Base-by-base conservation (phyloP, 23 tunicate species). In the Trididemnum miniatum region DNA sequence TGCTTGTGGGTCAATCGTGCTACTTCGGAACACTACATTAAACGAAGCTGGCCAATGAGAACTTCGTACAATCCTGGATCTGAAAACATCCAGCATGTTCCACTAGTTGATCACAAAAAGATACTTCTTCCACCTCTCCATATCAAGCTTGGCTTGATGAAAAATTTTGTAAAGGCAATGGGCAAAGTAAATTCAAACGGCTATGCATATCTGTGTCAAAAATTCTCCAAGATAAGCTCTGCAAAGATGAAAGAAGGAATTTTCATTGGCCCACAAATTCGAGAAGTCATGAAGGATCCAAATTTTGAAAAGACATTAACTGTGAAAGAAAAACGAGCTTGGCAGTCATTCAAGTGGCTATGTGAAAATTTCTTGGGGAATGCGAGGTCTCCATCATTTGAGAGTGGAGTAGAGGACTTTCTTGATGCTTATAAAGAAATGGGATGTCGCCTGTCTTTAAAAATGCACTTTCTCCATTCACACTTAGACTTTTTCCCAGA, bases 391-490 rank as follows among this genome's bases (percentile, higher is more conserved):
- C 0, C 76, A 59, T 0, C 65, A 22, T 80, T 65, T 34, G 29
- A 28, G 35, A 59, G 65, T 12, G 57, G 65, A 65, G 84, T 80
- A n/a, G 35, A 31, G n/a, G 60, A 80, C 75, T 65, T 65, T 76
- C 84, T 80, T 59, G 1, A 80, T 64, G 84, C 76, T 29, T 80
- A 35, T 59, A 32, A 80, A 33, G 65, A 36, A 35, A 59, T 80
- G 1, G 76, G 84, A 35, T 65, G 35, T 65, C 35, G 84, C 54
- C 34, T 80, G 71, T 28, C 24, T 31, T 1, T 78, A 4, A 78
- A 78, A 50, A 78, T 78, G 76, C 76, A 80, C 59, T 80, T 80
- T 80, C 65, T 80, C 22, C 84, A 80, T 59, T 80, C 75, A 57
- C 71, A 57, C 23, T 40, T 78, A 12, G 71, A 59, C 0, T 78